Base-by-base conservation (phyloP, 2,888 invertebrate species). In the Muschampia plurimacula region DNA sequence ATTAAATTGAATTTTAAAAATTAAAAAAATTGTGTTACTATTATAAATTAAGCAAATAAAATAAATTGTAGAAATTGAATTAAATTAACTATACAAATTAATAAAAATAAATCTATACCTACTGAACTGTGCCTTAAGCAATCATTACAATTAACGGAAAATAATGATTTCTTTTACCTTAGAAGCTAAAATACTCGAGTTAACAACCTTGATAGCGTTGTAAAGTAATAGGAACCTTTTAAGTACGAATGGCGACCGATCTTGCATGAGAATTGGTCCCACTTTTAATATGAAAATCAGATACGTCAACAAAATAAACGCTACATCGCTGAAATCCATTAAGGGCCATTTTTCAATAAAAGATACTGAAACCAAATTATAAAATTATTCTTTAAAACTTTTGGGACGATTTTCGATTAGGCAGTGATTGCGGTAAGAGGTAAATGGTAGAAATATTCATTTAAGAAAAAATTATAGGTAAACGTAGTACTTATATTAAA, bases 231-330 rank as follows among this genome's bases (percentile, higher is more conserved):
- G 92, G 57, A 96, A 81, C 65, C 89, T 90, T 68, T 96, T 94
- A 64, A 97, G 84, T 73, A 96, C 93, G 74, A 95, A 94, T 0
- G 97, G 95, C 69, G 89, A 83, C 13, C 96, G 92, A 65, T 95
- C 89, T 73, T 93, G 91, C 97, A 97, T 97, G 78, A 96, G 86
- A 63, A 90, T 87, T 0, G 97, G 97, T 0, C 97, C 97, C 64
- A 95, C 82, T 78, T 95, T 95, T 64, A 95, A 90, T 15, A 97
- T 96, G 81, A 97, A 95, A 71, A 95, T 87, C 59, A 97, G 89
- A 84, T 97, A 97, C 3, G 88, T 80, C 15, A 89, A 80, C 57
- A 95, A 89, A 64, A 97, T 86, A 22, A 90, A 80, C 9, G 95
- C 60, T 3, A 95, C 92, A 10, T 96, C 95, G 85, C 95, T 93